These are phyloP conservation scores for Symphodus melops DNA, from an alignment of 2,113 vertebrate species.

Conservation along the genomic window DNA sequence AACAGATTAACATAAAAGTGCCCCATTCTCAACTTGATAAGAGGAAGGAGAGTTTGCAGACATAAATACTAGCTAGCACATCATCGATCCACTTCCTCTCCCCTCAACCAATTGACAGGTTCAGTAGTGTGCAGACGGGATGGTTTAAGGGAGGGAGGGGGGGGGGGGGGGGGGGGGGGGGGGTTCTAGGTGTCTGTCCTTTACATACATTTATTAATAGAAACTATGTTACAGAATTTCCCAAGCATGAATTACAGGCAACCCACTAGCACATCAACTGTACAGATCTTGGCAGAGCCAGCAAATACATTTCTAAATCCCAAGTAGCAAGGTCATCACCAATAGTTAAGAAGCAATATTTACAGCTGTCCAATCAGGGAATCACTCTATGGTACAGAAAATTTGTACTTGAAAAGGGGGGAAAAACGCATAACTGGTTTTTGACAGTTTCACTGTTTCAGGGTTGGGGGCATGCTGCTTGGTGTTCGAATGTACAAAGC, in stretches of 20 bases:
- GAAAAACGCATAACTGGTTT: slow-evolving; percentile 21
- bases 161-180: not conserved
- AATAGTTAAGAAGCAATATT: slow-evolving; percentile 80
- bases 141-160: slow-evolving; percentile 16
- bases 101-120: slow-evolving; percentile 56
- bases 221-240: slow-evolving; percentile 83
- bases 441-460: slow-evolving; percentile 34
- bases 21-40: slow-evolving; percentile 52
- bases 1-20: slow-evolving; percentile 52
- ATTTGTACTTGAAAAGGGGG: slow-evolving; percentile 30
- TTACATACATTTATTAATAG: slow-evolving; percentile 81
- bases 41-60: slow-evolving; percentile 48
- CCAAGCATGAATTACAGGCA: slow-evolving; percentile 81
- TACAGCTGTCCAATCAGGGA: slow-evolving; percentile 78
- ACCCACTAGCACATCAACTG: slow-evolving; percentile 79
- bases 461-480: slow-evolving; percentile 55
- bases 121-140: slow-evolving; percentile 67
- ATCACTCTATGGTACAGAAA: slow-evolving; percentile 74
- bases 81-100: slow-evolving; percentile 52
- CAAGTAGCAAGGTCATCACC: slow-evolving; percentile 70
- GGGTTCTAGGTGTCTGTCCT: slow-evolving; percentile 61
- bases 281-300: slow-evolving; percentile 76
- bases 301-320: slow-evolving; percentile 68
- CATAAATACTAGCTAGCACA: slow-evolving; percentile 65
- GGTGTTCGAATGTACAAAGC: slow-evolving; percentile 70